A percentile compares a stretch with the other conserved stretches of the same genome.
Evolutionary conservation across 1,140 invertebrate species (phyloP).

Genomic region (Eubasilissa regina): DNA sequence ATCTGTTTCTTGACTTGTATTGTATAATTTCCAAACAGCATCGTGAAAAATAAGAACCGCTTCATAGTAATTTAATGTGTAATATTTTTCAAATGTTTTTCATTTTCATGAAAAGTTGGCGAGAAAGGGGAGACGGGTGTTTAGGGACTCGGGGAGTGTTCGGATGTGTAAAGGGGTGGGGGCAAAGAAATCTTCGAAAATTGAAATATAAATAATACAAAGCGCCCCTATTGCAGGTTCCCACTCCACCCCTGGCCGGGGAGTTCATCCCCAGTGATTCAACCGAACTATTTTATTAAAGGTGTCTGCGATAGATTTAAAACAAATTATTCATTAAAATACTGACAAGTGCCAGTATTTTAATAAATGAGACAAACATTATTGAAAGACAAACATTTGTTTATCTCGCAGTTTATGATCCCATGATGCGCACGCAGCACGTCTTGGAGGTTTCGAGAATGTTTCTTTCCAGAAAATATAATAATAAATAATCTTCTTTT

Average conservation of each 20-base stretch:
- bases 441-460: too few relatives aligned
- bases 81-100: constrained; percentile 55
- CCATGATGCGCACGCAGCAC: too few relatives aligned
- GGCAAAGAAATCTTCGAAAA: constrained; percentile 57
- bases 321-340: too few relatives aligned
- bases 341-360: too few relatives aligned
- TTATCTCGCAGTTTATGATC: too few relatives aligned
- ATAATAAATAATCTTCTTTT: too few relatives aligned
- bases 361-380: too few relatives aligned
- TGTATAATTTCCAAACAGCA: constrained; percentile 18
- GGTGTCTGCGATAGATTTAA: too few relatives aligned
- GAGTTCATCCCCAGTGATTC: constrained; percentile 3
- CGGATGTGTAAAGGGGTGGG: constrained; percentile 25
- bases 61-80: constrained; percentile 47
- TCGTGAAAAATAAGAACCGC: constrained; percentile 35
- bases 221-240: constrained; percentile 12
- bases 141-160: constrained; percentile 28
- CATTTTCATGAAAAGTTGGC: constrained; percentile 26
- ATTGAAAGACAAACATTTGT: too few relatives aligned
- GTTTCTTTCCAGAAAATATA: too few relatives aligned
- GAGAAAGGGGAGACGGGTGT: neutral
- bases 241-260: neutral
- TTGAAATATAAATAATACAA: constrained; percentile 61
- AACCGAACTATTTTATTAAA: neutral
- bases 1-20: neutral